A percentile compares a stretch with the other conserved stretches of the same genome.
phyloP scores from a whole-genome alignment of 2,888 invertebrate species.

The Diarsia rubi region DNA sequence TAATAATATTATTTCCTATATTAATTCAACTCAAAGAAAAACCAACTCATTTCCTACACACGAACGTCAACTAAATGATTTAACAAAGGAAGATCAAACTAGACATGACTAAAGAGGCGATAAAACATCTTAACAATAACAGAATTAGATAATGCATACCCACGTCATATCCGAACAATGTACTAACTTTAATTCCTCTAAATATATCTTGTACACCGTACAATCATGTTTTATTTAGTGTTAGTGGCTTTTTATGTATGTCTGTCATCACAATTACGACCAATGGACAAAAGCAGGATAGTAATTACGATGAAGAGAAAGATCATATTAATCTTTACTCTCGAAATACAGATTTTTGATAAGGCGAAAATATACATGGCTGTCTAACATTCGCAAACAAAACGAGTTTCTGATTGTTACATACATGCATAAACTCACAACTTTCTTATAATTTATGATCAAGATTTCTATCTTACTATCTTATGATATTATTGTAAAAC shows the following conservation, averaged over 20 bases:
- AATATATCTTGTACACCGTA: not conserved
- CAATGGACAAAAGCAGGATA: too few relatives aligned
- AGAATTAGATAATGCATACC: constrained; percentile 41
- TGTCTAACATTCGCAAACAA: too few relatives aligned
- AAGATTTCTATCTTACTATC: not conserved
- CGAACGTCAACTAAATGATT: constrained; percentile 2
- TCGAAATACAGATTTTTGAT: too few relatives aligned
- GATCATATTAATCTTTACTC: too few relatives aligned
- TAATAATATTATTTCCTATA: not conserved
- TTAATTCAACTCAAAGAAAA: not conserved
- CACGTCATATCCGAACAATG: constrained; percentile 43
- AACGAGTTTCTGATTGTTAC: not conserved
- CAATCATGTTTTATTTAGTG: too few relatives aligned
- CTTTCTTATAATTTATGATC: too few relatives aligned
- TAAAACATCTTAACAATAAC: constrained; percentile 32
- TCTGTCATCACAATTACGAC: not conserved
- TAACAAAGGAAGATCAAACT: not conserved
- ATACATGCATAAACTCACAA: too few relatives aligned
- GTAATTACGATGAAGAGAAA: too few relatives aligned
- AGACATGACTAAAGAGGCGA: not conserved
- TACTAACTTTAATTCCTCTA: constrained; percentile 5
- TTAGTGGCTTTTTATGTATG: not conserved
- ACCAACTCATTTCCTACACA: not conserved
- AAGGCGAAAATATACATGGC: too few relatives aligned
- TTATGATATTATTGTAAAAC: not conserved